A percentile compares a stretch with the other conserved stretches of the same genome.
Conservation (phyloP, 2,797 vertebrate species). For the Melanotaenia trifasciata region DNA sequence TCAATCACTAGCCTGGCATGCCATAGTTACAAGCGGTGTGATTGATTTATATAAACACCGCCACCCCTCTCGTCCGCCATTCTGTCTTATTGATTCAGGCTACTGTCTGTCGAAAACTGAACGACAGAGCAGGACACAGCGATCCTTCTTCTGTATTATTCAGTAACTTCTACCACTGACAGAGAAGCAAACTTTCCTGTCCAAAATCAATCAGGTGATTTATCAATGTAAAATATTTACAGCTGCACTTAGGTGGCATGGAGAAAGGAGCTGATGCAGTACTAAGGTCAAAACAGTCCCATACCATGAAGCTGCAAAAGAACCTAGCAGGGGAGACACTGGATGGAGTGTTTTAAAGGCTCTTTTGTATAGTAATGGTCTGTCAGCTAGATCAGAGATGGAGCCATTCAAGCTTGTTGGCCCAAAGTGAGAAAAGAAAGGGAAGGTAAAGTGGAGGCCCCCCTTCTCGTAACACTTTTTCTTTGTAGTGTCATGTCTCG, state of each 20-base stretch:
- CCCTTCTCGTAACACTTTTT: conserved; percentile 28
- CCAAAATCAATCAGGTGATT: conserved; percentile 53
- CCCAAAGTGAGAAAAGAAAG: conserved; percentile 45
- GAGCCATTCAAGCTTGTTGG: conserved; percentile 51
- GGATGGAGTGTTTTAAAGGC: conserved; percentile 35
- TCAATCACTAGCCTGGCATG: conserved; percentile 71
- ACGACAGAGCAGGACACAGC: conserved; percentile 53
- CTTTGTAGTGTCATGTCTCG: conserved; percentile 57
- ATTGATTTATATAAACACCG: conserved; percentile 75
- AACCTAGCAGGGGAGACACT: conserved; percentile 14
- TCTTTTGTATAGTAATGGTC: conserved; percentile 40
- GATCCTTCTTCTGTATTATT: conserved; percentile 60
- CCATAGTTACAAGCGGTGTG: conserved; percentile 68
- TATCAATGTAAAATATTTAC: conserved; percentile 59
- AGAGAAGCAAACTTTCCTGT: conserved; percentile 38
- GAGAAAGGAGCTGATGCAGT: conserved; percentile 30
- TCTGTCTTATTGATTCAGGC: conserved; percentile 76
- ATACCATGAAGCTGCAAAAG: background rate
- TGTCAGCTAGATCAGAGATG: conserved; percentile 52
- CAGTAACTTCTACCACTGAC: conserved; percentile 46
- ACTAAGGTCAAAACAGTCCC: conserved; percentile 22
- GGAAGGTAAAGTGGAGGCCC: conserved; percentile 43
- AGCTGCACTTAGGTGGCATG: conserved; percentile 25
- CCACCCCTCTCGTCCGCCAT: conserved; percentile 40
- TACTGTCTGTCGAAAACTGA: conserved; percentile 61